Base-by-base conservation (phyloP, 2,797 vertebrate species). In the Melanotaenia nigrans region DNA sequence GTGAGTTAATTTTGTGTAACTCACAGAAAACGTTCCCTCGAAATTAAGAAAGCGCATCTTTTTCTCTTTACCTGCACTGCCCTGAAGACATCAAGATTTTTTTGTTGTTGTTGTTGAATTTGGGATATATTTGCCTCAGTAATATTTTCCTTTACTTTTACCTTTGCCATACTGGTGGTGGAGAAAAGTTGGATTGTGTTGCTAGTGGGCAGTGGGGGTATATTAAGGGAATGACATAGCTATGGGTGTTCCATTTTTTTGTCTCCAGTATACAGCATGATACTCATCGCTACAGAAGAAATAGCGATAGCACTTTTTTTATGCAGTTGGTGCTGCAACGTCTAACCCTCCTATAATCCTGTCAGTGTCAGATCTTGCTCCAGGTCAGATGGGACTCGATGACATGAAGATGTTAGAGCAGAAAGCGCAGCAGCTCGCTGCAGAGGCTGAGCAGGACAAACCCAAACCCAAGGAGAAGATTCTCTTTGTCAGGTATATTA, bases 401-500 rank as follows among this genome's bases (percentile, higher is more conserved):
- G 97, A 97, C 85, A 98, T 98, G 97, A 97, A 96, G 78, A 91
- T 97, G 77, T 85, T 98, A 78, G 97, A 97, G 71, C 96, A 97
- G 90, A 96, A 95, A 71, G 97, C 97, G 0, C 96, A 97, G 68
- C 95, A 94, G 86, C 89, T 98, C 42, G 96, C 96, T 0, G 96
- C 94, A 0, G 96, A 97, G 80, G 96, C 96, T 0, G 95, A 96
- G 67, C 91, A 92, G 47, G 96, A 98, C 88, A 96, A 96, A 89
- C 94, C 94, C 20, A 94, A 95, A 77, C 93, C 94, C 54, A 97
- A 97, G 93, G 96, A 95, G 82, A 97, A 97, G 88, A 97, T 97
- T 83, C 95, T 98, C 45, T 97, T 98, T 28, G 95, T 97, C 92
- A 96, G 96, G 97, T 97, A 42, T 79, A 92, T 81, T 28, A 0